Evolutionary conservation across 1,140 invertebrate species (phyloP), one percentile per base, ranked within the genome.

Genomic region (Planococcus citri): DNA sequence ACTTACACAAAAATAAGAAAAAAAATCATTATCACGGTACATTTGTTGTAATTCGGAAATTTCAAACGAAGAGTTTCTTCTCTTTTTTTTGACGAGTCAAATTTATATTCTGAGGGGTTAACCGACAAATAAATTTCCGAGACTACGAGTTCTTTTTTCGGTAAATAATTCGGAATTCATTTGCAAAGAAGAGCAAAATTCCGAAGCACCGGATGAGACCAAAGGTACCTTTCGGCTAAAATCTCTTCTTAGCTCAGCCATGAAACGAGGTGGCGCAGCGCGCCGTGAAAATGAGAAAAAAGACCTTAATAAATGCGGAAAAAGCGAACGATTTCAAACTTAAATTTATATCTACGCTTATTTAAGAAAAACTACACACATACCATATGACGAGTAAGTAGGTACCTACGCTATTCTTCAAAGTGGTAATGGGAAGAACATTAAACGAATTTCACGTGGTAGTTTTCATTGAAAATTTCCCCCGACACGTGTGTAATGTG

Each of bases 161-260:
- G 41, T 51, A 51, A 51, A 51, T 51, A 51, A 51, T 51, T 51
- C 41, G 6, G 41, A 51, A 51, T 51, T 51, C 41, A 51, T 51
- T 51, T 20, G 41, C 41, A 20, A 51, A 51, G 41, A 33, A 33
- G 12, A 33, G 12, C 3, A 33, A 33, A 51, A 51, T 51, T 20
- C 17, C 41, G 41, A 9, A 51, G 17, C 41, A 51, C 41, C 41
- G 41, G 41, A 51, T 51, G n/a, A 14, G 17, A 51, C 41, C 41
- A 51, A 51, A 51, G 41, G 41, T 9, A 51, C 41, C 41, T 51
- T 51, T 51, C 17, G n/a, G n/a, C 41, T 51, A 20, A 17, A 51
- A 51, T 51, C 41, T 51, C 17, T n/a, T 20, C 12, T 33, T 6
- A 33, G 3, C n/a, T n/a, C n/a, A n/a, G 29, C 12, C 3, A 33